Base-by-base conservation (phyloP, 2,888 invertebrate species). In the Argyra leucocephala region DNA sequence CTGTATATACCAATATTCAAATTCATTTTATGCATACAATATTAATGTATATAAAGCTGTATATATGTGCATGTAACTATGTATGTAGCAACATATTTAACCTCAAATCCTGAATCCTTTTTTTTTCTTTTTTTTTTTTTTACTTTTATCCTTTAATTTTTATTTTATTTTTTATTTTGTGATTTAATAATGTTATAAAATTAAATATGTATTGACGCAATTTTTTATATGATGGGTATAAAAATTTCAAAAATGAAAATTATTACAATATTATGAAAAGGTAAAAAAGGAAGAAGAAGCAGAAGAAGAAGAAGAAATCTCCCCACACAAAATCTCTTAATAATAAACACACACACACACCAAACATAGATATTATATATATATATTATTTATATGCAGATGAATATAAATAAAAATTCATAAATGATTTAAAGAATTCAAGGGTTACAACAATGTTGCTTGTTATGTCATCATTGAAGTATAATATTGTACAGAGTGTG, bases 121-220 rank as follows among this genome's bases (percentile, higher is more conserved):
- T 48, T 48, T 48, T 9, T 31, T 37, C 9, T 15, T 15, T 37
- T 10, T 37, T 37, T 26, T 26, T 26, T 26, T 26, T 26, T 26
- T 26, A 6, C 26, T 26, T 37, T 15, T 37, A 10, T 26, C 7
- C 26, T 26, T 37, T 15, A 9, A 10, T 37, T 15, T 37, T 15
- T 37, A 10, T 37, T 12, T 5, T n/a, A 3, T n/a, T 48, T 48
- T 18, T 48, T 48, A 15, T 5, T 48, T 48, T 18, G 7, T 31
- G 5, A 48, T 48, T 48, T 15, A 48, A 48, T 48, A 48, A 48
- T 48, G 15, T 15, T 6, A 48, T 48, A 6, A 48, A 48, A 48
- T 48, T 48, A 48, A 48, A n/a, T n/a, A n/a, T n/a, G 48, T 48
- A 48, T 48, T 48, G 48, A 48, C 48, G 48, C 48, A 48, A 18